Evolutionary conservation across 1,140 invertebrate species (phyloP).

Genomic region (Sminthurinus signatus): DNA sequence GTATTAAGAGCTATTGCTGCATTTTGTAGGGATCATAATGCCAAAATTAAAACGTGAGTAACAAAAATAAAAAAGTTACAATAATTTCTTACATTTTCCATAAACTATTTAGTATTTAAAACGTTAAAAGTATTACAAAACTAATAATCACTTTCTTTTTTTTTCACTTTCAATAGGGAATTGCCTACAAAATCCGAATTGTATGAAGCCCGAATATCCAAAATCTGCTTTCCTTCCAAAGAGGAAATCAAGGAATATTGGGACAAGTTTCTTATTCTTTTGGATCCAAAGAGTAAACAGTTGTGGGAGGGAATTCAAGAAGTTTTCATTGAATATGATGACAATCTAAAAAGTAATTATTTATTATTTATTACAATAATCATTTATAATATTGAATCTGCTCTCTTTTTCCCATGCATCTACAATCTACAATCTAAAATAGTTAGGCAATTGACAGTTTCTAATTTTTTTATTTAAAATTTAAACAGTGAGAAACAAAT

Average conservation of each 20-base stretch:
- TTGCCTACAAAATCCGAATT: constrained; percentile 22
- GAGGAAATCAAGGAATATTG: constrained; percentile 16
- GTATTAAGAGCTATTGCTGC: constrained; percentile 21
- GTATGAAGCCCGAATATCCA: constrained; percentile 10
- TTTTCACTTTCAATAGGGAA: no score
- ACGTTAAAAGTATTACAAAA: background rate
- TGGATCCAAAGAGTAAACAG: constrained; percentile 21
- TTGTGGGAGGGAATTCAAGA: constrained; percentile 30
- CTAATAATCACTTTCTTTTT: no score
- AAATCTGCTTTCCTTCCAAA: constrained; percentile 17
- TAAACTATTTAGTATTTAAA: background rate
- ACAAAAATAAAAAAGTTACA: no score
- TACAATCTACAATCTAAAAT: background rate
- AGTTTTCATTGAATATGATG: constrained; percentile 22
- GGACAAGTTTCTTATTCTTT: constrained; percentile 10
- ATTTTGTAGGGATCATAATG: constrained; percentile 27
- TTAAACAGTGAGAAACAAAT: constrained; percentile 28
- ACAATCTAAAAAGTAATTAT: constrained; percentile 26
- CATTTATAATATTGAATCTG: background rate
- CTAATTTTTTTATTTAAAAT: constrained; percentile 3
- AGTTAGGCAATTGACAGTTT: background rate
- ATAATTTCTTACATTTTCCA: background rate
- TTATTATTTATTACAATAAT: background rate
- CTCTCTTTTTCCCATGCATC: background rate
- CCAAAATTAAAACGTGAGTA: constrained; percentile 22